Percentiles rank a stretch among this genome's conserved stretches.
Evolutionary conservation across 2,888 invertebrate genomes (phyloP).

Genomic region (Antheraea assamensis): DNA sequence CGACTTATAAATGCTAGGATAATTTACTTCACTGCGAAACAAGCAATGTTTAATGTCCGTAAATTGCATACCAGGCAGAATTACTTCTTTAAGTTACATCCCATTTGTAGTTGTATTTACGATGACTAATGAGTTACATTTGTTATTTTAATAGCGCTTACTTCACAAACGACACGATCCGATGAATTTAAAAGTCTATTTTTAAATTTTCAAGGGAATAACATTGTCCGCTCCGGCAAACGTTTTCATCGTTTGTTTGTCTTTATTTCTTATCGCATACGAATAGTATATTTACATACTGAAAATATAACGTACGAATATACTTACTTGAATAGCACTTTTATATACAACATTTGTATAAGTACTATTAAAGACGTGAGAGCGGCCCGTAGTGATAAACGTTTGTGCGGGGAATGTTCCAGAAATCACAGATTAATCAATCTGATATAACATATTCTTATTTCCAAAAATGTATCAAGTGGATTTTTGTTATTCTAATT

Average conservation of each 20-base stretch:
- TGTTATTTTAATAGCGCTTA: conserved; percentile 9
- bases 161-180: conserved; percentile 12
- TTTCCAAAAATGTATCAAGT: too few relatives aligned
- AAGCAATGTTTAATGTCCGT: background rate
- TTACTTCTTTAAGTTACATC: background rate
- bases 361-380: too few relatives aligned
- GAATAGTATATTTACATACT: background rate
- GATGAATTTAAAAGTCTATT: conserved; percentile 6
- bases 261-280: background rate
- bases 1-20: too few relatives aligned
- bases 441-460: too few relatives aligned
- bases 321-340: background rate
- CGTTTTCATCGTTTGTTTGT: background rate
- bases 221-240: conserved; percentile 5
- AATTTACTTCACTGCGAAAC: background rate
- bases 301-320: background rate
- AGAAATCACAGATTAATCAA: too few relatives aligned
- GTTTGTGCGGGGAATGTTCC: too few relatives aligned
- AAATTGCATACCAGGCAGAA: background rate
- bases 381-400: too few relatives aligned
- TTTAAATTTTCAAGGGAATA: conserved; percentile 15
- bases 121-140: conserved; percentile 6
- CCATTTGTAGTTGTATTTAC: background rate
- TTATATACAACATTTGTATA: background rate
- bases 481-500: too few relatives aligned